Evolutionary conservation across 2,888 invertebrate species (phyloP), one percentile per base, ranked within the genome.

Genomic region (Sarcophaga carnaria): DNA sequence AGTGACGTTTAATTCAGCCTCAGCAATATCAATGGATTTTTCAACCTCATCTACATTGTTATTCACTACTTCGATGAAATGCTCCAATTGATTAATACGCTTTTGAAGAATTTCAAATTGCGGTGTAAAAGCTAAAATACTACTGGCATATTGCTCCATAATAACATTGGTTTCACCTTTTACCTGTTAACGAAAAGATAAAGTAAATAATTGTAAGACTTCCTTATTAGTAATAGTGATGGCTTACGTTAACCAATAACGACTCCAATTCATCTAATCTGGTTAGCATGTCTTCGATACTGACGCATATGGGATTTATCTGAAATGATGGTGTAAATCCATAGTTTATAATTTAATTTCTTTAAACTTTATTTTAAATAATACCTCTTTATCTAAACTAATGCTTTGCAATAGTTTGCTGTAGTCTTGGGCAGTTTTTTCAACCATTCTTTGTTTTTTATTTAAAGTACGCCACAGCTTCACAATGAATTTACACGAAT

Each of bases 261-360:
- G 95, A 95, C 88, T 95, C 95, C 87, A 96, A 94, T 91, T 96
- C 96, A 92, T 96, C 96, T 37, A 96, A 93, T 85, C 96, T 94
- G 0, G 95, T 95, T 74, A 96, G 91, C 95, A 96, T 96, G 90
- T 96, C 95, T 88, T 96, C 96, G 66, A 96, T 94, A 82, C 94
- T 95, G 90, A 95, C 94, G 92, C 95, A 95, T 27, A 96, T 94
- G 3, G 95, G 95, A 91, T 94, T 94, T 10, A 93, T 91, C 91
- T 93, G 83, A 17, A 27, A 75, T 45, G 22, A 54, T 17, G 45
- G 8, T 45, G 2, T 14, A 37, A 45, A 37, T 5, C n/a, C 10
- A 59, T n/a, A 10, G 3, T 17, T 60, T 20, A 3, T 37, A n/a
- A 12, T 8, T 1, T 67, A n/a, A 10, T 25, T 66, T 17, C 4